Percentiles rank a stretch among this genome's conserved stretches.
These are phyloP conservation scores for Cynocephalus volans DNA, from an alignment of 2,113 vertebrate species.

Conservation along the genomic window DNA sequence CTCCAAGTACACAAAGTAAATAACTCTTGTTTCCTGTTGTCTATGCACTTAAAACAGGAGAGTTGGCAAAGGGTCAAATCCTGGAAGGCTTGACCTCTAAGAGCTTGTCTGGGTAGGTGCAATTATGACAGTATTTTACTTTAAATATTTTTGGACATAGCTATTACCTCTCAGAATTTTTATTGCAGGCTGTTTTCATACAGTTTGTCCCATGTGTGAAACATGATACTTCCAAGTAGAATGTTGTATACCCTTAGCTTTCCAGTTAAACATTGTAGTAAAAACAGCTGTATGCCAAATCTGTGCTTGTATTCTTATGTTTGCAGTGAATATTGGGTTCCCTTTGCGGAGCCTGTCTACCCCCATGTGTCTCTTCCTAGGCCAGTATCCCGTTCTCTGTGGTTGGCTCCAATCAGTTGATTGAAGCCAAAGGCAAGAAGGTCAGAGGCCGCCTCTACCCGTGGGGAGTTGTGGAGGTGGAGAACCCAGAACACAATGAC, in stretches of 20 bases:
- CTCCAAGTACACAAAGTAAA: accelerated
- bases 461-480: constrained; percentile 99
- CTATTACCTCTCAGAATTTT: neutral
- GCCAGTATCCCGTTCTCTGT: constrained; percentile 98
- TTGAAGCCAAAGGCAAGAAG: constrained; percentile 99
- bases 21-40: neutral
- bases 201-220: neutral
- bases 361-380: constrained; percentile 85
- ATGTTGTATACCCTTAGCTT: accelerated
- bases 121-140: neutral
- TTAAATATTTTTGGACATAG: neutral
- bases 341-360: neutral
- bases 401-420: constrained; percentile 98
- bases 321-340: neutral
- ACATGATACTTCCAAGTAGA: neutral
- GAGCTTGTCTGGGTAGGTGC: no score
- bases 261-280: neutral
- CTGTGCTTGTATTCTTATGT: accelerated
- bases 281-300: accelerated
- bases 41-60: neutral
- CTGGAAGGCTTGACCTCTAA: neutral
- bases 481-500: constrained; percentile 99
- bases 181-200: neutral
- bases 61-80: neutral
- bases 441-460: constrained; percentile 98